A percentile compares a stretch with the other conserved stretches of the same genome.
These are phyloP conservation scores for Margarornis squamiger DNA, from an alignment of 2,797 vertebrate genomes.

Conservation along the genomic window DNA sequence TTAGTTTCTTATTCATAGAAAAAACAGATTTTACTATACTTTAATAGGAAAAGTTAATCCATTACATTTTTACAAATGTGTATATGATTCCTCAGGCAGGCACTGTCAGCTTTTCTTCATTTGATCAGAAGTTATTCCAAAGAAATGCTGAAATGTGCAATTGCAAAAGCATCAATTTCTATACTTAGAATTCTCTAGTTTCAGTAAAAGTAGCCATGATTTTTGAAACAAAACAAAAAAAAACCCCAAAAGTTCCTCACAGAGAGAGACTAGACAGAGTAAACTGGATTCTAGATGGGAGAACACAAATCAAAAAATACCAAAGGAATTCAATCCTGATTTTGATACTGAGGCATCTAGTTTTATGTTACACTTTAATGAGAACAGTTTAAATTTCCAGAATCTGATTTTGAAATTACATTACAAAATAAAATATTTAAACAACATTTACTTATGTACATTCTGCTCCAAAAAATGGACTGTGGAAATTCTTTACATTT, in stretches of 20 bases:
- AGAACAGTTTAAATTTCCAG: neutral
- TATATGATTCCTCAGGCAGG: neutral
- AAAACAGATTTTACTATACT: neutral
- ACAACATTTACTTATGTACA: constrained; percentile 12
- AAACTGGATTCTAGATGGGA: neutral
- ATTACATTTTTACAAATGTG: neutral
- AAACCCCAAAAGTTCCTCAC: fast-evolving
- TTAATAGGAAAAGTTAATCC: neutral
- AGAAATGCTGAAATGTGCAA: neutral
- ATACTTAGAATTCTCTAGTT: neutral
- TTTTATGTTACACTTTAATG: neutral
- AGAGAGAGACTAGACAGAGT: neutral
- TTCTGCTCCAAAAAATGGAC: neutral
- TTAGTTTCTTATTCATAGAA: neutral
- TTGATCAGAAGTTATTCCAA: neutral
- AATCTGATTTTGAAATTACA: neutral
- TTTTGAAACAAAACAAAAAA: neutral
- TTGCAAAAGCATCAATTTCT: neutral
- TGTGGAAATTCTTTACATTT: constrained; percentile 22
- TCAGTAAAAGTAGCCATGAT: neutral
- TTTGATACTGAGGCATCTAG: neutral
- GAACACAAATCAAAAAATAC: neutral
- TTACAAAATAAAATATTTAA: constrained; percentile 18
- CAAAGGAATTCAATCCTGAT: neutral
- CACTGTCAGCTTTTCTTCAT: neutral